Evolutionary conservation across 1,140 invertebrate species (phyloP).

Genomic region (Oncopodura yosiiana): DNA sequence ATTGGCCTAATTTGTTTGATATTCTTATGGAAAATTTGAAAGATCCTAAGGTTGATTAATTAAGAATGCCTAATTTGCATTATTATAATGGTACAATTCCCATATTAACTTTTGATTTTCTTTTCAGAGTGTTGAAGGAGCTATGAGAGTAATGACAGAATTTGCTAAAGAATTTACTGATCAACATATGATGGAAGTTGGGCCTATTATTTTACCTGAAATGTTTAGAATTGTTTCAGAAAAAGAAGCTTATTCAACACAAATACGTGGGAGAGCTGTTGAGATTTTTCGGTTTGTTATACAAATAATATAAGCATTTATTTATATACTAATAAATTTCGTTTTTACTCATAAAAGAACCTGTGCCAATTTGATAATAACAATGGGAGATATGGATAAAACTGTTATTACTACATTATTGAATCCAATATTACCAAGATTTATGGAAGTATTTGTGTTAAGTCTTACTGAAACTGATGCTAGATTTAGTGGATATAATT

Average conservation of each 20-base stretch:
- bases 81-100: not conserved
- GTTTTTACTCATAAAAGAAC: conserved; percentile 39
- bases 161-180: conserved; percentile 61
- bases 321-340: not conserved
- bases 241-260: conserved; percentile 52
- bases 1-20: conserved; percentile 63
- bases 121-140: conserved; percentile 55
- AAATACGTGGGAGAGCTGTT: conserved; percentile 53
- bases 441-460: conserved; percentile 58
- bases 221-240: conserved; percentile 62
- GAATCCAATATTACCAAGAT: conserved; percentile 57
- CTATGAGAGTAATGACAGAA: conserved; percentile 66
- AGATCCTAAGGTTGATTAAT: conserved; percentile 25
- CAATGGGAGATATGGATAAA: conserved; percentile 50
- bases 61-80: not conserved
- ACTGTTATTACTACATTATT: conserved; percentile 50
- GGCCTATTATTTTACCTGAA: conserved; percentile 63
- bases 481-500: conserved; percentile 47
- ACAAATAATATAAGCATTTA: not conserved
- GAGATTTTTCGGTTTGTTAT: conserved; percentile 48
- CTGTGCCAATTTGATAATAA: conserved; percentile 47
- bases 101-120: conserved; percentile 7
- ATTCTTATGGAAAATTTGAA: conserved; percentile 52
- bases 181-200: conserved; percentile 57
- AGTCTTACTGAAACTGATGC: conserved; percentile 49